Conservation (phyloP, 2,888 invertebrate species). For the Gari tellinella region DNA sequence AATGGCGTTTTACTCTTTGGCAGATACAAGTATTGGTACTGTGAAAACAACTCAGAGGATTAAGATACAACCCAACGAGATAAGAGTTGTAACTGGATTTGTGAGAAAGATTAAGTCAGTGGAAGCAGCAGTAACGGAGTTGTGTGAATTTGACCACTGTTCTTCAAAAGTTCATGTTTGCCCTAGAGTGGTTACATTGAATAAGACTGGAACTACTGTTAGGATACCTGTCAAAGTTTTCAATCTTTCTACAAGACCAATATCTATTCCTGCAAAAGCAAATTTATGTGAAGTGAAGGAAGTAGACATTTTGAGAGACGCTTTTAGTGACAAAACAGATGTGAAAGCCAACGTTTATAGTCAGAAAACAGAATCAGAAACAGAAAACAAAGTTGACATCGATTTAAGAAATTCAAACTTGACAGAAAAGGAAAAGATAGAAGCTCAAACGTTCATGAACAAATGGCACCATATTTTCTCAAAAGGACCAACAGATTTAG, state of each 20-base stretch:
- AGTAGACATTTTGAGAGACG: constrained; percentile 20
- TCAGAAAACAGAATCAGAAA: background rate
- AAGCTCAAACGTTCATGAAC: constrained; percentile 6
- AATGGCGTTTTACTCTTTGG: too few species aligned
- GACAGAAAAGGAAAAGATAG: background rate
- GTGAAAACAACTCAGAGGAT: constrained; percentile 17
- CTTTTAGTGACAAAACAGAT: background rate
- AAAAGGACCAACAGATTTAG: constrained; percentile 21
- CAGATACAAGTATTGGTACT: constrained; percentile 5
- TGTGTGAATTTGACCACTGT: background rate
- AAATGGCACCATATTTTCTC: constrained; percentile 25
- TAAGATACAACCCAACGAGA: constrained; percentile 16
- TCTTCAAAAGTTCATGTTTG: constrained; percentile 12
- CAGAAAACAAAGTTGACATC: background rate
- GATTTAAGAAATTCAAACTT: constrained; percentile 12
- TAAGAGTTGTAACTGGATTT: constrained; percentile 20
- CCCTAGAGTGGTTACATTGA: constrained; percentile 19
- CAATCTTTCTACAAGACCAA: constrained; percentile 18
- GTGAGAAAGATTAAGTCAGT: constrained; percentile 19
- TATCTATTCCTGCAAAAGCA: constrained; percentile 18
- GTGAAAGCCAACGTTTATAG: background rate
- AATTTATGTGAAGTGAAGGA: constrained; percentile 16
- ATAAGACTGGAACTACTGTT: constrained; percentile 14
- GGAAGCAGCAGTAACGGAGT: constrained; percentile 21
- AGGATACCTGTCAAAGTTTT: constrained; percentile 24